A percentile compares a stretch with the other conserved stretches of the same genome.
These are phyloP conservation scores for Phrynocephalus vlangalii DNA, from an alignment of 2,797 vertebrate genomes.

Conservation along the genomic window DNA sequence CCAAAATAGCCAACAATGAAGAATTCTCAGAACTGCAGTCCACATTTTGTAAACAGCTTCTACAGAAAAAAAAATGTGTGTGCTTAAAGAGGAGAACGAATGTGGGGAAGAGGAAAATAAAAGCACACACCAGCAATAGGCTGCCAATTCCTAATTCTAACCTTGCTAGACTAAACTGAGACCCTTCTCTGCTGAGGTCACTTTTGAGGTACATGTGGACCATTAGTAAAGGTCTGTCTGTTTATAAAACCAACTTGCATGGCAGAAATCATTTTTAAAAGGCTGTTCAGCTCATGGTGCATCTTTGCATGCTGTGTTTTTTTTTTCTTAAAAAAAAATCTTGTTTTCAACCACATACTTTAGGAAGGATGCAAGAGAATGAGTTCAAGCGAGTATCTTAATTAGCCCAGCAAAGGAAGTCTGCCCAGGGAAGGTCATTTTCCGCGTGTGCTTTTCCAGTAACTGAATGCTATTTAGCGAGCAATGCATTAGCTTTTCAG, in stretches of 20 bases:
- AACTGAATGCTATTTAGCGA: conserved; percentile 32
- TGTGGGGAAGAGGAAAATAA: no score
- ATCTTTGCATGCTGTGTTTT: conserved; percentile 34
- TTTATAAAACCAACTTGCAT: neutral
- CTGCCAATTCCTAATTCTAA: no score
- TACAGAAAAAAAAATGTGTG: no score
- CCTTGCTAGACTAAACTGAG: no score
- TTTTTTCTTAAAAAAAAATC: conserved; percentile 2
- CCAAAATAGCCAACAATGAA: no score
- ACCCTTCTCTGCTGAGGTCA: neutral
- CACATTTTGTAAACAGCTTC: no score
- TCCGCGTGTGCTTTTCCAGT: conserved; percentile 46
- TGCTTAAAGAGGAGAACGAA: no score
- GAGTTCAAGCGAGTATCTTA: conserved; percentile 36
- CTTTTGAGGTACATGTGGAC: rapidly evolving
- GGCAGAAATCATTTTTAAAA: neutral
- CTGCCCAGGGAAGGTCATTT: conserved; percentile 45
- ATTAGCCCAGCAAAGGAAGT: conserved; percentile 40
- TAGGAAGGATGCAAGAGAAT: conserved; percentile 33
- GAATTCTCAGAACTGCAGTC: no score
- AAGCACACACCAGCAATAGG: no score
- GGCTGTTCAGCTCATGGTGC: conserved; percentile 1
- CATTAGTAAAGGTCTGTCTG: neutral
- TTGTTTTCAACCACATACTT: conserved; percentile 30
- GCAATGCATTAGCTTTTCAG: conserved; percentile 40